These are phyloP conservation scores for Zaprionus africanus DNA, from an alignment of 1,140 invertebrate genomes.

Conservation along the genomic window DNA sequence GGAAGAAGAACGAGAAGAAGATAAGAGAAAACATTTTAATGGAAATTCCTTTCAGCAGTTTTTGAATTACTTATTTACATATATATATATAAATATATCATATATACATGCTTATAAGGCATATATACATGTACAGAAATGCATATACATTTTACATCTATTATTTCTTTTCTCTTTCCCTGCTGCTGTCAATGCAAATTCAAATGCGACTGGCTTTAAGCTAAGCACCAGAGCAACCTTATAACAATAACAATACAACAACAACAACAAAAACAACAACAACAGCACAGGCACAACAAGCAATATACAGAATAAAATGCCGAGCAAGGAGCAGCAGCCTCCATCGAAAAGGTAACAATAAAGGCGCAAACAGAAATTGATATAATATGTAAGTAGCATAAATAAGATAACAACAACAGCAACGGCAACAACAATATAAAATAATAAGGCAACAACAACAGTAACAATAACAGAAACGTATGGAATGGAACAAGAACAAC, in stretches of 20 bases:
- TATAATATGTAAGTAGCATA: slow-evolving; percentile 80
- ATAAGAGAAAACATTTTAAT: slow-evolving; percentile 82
- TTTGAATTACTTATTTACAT: slow-evolving; percentile 78
- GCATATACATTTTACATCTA: slow-evolving; percentile 47
- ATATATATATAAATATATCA: slow-evolving; percentile 38
- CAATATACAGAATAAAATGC: slow-evolving; percentile 50
- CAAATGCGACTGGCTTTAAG: slow-evolving; percentile 72
- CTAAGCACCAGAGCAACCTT: slow-evolving; percentile 40
- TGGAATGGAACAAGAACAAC: slow-evolving; percentile 31
- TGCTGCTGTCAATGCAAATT: slow-evolving; percentile 70
- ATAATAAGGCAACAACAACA: slow-evolving; percentile 24
- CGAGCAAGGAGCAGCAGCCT: slow-evolving; percentile 23
- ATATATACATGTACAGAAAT: slow-evolving; percentile 73
- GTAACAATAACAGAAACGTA: slow-evolving; percentile 36
- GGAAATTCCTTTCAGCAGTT: slow-evolving; percentile 81
- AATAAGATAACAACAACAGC: slow-evolving; percentile 66
- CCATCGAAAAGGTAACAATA: slow-evolving; percentile 50
- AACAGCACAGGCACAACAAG: slow-evolving; percentile 52
- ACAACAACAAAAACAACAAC: slow-evolving; percentile 37
- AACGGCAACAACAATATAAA: slow-evolving; percentile 13
- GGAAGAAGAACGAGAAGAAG: slow-evolving; percentile 77
- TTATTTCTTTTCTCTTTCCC: slow-evolving; percentile 41
- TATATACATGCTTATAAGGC: slow-evolving; percentile 38
- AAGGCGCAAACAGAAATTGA: slow-evolving; percentile 73
- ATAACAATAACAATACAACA: slow-evolving; percentile 52